Conservation (phyloP, 2,113 vertebrate genomes). For the Hippocampus abdominalis region DNA sequence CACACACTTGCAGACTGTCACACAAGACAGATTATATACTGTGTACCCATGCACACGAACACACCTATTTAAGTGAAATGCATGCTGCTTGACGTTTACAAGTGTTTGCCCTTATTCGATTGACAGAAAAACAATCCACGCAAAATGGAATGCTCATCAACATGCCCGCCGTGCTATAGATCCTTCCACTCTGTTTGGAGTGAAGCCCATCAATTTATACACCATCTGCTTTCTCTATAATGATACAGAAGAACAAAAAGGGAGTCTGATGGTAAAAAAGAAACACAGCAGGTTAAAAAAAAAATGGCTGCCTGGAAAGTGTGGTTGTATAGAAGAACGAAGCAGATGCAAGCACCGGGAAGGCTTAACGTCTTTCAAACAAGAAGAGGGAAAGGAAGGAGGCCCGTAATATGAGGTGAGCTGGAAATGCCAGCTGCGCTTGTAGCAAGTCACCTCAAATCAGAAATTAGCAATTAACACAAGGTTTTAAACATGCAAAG, state of each 20-base stretch:
- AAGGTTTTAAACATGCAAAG: constrained; percentile 32
- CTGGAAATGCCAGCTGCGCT: constrained; percentile 31
- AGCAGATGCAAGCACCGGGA: constrained; percentile 18
- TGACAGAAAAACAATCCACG: constrained; percentile 53
- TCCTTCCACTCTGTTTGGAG: constrained; percentile 40
- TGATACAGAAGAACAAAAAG: constrained; percentile 25
- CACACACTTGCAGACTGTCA: constrained; percentile 9
- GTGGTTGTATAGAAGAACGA: constrained; percentile 14
- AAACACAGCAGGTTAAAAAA: constrained; percentile 20
- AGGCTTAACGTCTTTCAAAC: constrained; percentile 26
- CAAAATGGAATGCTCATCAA: constrained; percentile 58
- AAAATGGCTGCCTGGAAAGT: constrained; percentile 21
- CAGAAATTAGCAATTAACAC: constrained; percentile 53
- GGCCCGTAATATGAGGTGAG: constrained; percentile 40
- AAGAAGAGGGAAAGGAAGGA: constrained; percentile 1
- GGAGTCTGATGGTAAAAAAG: constrained; percentile 15
- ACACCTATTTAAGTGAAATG: constrained; percentile 48
- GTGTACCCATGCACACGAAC: not conserved
- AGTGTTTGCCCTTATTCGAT: constrained; percentile 51
- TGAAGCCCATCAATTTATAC: constrained; percentile 29
- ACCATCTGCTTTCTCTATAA: constrained; percentile 31
- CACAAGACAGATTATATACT: not conserved
- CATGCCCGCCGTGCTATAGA: constrained; percentile 38
- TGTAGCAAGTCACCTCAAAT: constrained; percentile 46
- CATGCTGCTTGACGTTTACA: constrained; percentile 45